These are phyloP conservation scores for Paelopatides confundens DNA, from an alignment of 53 echinoderm and acorn worm species.

Conservation along the genomic window DNA sequence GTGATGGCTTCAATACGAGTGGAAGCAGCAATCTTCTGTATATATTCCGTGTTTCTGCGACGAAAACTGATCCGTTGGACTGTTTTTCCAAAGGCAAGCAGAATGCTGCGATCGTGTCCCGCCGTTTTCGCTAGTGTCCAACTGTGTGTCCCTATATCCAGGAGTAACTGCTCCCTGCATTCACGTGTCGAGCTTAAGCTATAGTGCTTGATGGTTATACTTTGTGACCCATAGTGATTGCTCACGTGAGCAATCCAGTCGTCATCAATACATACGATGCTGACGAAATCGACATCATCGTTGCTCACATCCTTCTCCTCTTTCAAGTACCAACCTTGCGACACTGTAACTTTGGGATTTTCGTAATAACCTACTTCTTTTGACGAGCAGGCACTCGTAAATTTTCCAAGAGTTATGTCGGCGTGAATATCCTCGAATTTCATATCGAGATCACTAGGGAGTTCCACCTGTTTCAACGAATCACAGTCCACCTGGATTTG, in stretches of 20 bases:
- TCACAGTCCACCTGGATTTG: background rate
- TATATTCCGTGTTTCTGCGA: background rate
- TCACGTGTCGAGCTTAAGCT: background rate
- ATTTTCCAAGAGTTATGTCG: background rate
- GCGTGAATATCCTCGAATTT: background rate
- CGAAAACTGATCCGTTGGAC: constrained; percentile 36
- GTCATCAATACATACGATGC: background rate
- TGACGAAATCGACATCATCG: background rate
- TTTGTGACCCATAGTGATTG: background rate
- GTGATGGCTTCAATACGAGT: constrained; percentile 7
- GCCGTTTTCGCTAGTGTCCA: constrained; percentile 19
- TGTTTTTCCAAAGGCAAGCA: background rate
- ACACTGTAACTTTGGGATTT: background rate
- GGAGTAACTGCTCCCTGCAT: background rate
- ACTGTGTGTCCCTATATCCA: background rate
- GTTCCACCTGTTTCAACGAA: background rate
- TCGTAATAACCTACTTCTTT: background rate
- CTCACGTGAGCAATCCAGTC: constrained; percentile 34
- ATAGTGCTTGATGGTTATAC: constrained; percentile 11
- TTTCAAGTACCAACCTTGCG: background rate
- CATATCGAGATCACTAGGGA: background rate
- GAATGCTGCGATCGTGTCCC: constrained; percentile 12
- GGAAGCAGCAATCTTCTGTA: background rate
- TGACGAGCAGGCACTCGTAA: background rate
- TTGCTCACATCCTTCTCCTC: background rate